Percentiles rank a stretch among this genome's conserved stretches.
These are phyloP conservation scores for Drosophila sordidula DNA, from an alignment of 2,888 invertebrate species.

Conservation along the genomic window DNA sequence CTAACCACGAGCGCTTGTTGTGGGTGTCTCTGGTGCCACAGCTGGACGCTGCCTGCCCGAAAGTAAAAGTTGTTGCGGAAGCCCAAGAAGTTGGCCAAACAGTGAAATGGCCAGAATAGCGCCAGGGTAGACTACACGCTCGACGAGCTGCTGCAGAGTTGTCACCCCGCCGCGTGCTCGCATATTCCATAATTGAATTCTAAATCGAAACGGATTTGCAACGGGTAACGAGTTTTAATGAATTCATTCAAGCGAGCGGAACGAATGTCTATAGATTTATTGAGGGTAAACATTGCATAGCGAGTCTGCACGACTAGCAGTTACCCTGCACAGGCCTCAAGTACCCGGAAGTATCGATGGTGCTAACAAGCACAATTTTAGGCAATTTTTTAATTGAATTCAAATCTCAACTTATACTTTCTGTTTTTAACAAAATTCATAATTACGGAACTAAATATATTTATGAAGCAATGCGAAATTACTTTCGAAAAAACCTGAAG, in stretches of 20 bases:
- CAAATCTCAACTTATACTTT: too few species aligned
- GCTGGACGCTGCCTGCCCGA: slow-evolving; percentile 55
- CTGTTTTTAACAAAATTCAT: too few species aligned
- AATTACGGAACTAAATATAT: too few species aligned
- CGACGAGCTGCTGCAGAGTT: slow-evolving; percentile 2
- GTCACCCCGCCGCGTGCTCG: neutral
- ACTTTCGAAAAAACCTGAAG: too few species aligned
- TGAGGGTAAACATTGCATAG: neutral
- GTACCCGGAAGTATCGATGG: too few species aligned
- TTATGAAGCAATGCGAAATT: too few species aligned
- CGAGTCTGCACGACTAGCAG: neutral
- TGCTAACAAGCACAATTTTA: too few species aligned
- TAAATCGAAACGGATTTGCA: slow-evolving; percentile 25
- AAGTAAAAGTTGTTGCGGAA: slow-evolving; percentile 73
- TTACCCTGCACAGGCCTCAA: neutral
- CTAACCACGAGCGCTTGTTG: slow-evolving; percentile 29
- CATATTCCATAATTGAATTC: slow-evolving; percentile 7
- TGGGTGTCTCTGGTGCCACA: slow-evolving; percentile 57
- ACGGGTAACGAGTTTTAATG: slow-evolving; percentile 27
- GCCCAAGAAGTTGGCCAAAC: slow-evolving; percentile 32
- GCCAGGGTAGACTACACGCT: neutral
- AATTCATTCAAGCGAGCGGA: slow-evolving; percentile 23
- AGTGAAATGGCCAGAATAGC: slow-evolving; percentile 15
- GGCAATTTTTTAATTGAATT: too few species aligned
- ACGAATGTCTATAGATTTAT: slow-evolving; percentile 18